These are phyloP conservation scores for Ethmia dodecea DNA, from an alignment of 2,888 invertebrate species.

Conservation along the genomic window DNA sequence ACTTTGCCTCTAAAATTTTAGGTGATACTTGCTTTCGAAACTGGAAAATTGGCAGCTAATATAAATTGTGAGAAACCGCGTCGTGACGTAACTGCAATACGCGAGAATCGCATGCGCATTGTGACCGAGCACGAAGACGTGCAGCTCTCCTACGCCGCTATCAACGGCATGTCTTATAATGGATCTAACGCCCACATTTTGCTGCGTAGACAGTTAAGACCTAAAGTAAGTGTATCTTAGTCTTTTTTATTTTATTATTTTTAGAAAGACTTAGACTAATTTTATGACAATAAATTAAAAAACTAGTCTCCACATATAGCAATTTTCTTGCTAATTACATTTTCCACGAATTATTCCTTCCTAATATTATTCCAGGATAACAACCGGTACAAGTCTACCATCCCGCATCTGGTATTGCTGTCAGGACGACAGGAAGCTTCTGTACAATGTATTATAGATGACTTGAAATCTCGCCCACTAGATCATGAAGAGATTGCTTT, in stretches of 20 bases:
- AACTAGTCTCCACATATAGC: too few relatives aligned
- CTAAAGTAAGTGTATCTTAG: conserved; percentile 49
- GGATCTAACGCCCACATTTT: conserved; percentile 51
- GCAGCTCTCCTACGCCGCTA: conserved; percentile 61
- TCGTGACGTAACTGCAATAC: conserved; percentile 63
- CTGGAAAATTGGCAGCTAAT: conserved; percentile 81
- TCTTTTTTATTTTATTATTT: too few relatives aligned
- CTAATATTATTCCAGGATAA: conserved; percentile 29
- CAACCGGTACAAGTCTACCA: conserved; percentile 30
- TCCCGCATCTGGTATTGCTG: conserved; percentile 68
- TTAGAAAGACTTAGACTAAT: too few relatives aligned
- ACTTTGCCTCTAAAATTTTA: too few relatives aligned
- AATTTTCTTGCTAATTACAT: too few relatives aligned
- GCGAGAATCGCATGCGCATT: conserved; percentile 73
- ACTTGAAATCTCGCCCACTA: conserved; percentile 36
- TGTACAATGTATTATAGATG: conserved; percentile 44
- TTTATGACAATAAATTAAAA: background rate
- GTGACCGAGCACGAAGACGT: conserved; percentile 76
- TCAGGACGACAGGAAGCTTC: conserved; percentile 77
- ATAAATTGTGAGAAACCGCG: conserved; percentile 70
- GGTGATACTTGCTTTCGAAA: conserved; percentile 78
- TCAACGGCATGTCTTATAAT: conserved; percentile 49
- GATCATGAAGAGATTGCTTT: conserved; percentile 70
- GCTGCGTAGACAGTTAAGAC: conserved; percentile 42
- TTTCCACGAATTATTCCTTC: too few relatives aligned